A percentile compares a stretch with the other conserved stretches of the same genome.
Evolutionary conservation across 2,888 invertebrate species (phyloP).

Genomic region (Apamea epomidion): DNA sequence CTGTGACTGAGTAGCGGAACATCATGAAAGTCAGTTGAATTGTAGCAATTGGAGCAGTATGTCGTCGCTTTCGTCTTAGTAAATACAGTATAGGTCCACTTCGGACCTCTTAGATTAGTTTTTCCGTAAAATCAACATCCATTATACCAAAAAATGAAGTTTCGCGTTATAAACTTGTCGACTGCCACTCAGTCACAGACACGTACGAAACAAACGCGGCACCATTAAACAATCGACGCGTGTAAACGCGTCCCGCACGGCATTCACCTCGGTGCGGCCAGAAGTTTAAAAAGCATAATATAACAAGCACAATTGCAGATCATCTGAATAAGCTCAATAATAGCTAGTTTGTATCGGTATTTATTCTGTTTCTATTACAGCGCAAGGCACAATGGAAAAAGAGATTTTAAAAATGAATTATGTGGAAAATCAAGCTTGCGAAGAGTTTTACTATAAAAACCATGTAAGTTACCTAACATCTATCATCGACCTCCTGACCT

Average conservation of each 20-base stretch:
- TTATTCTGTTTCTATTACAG: constrained; percentile 66
- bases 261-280: background rate
- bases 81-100: too few species aligned
- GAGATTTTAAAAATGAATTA: constrained; percentile 74
- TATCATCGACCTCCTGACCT: too few species aligned
- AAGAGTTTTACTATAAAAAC: constrained; percentile 76
- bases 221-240: background rate
- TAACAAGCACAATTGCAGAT: background rate
- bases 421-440: constrained; percentile 74
- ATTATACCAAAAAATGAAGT: too few species aligned
- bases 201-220: too few species aligned
- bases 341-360: background rate
- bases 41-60: too few species aligned
- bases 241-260: background rate
- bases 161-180: too few species aligned
- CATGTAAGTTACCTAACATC: constrained; percentile 64
- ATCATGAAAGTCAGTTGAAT: too few species aligned
- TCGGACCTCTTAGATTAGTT: too few species aligned
- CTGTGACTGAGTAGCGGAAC: too few species aligned
- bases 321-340: background rate
- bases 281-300: background rate
- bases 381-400: constrained; percentile 72
- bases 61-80: too few species aligned
- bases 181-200: too few species aligned
- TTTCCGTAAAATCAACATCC: too few species aligned